Base-by-base conservation (phyloP, 2,888 invertebrate species). In the Cryptosula pallasiana region DNA sequence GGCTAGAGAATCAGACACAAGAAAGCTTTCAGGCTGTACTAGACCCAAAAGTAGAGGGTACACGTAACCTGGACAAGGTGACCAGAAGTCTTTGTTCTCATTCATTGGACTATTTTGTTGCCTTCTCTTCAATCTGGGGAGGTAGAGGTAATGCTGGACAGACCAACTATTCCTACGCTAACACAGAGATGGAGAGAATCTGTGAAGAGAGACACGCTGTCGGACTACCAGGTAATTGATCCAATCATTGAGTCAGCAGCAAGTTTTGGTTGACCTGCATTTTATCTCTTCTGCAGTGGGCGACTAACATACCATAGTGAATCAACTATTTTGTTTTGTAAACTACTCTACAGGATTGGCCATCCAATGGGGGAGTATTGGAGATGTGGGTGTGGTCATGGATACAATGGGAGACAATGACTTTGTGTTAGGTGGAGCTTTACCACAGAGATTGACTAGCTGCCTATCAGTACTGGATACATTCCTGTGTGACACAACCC, bases 331-430 rank as follows among this genome's bases (percentile, higher is more conserved):
- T 5, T 16, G 55, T n/a, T n/a, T n/a, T 73, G 54, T 1, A 23
- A 23, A 16, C 69, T 32, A 1, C 23, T 73, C 25, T 13, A 1
- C 58, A 85, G 86, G 82, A 0, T 84, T 91, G 71, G 95, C 97
- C 57, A 93, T 99, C 79, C 98, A 99, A 86, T 99, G 98, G 98
- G 99, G 99, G 77, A 97, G 97, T 74, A 93, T 99, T 80, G 98
- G 96, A 73, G 98, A 99, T 84, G 96, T 96, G 57, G 98, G 98
- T 71, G 88, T 98, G 73, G 89, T 98, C 74, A 86, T 93, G 80
- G 94, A 95, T 80, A 91, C 90, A 69, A 91, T 95, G 89, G 88
- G 94, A 69, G 92, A 79, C 72, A 95, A 95, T 85, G 93, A 94
- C 71, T 91, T 92, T 0, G 93, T 93, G 78, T 91, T 98, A 76